phyloP scores from a whole-genome alignment of 2,113 vertebrate genomes.

The Phyllostomus hastatus region DNA sequence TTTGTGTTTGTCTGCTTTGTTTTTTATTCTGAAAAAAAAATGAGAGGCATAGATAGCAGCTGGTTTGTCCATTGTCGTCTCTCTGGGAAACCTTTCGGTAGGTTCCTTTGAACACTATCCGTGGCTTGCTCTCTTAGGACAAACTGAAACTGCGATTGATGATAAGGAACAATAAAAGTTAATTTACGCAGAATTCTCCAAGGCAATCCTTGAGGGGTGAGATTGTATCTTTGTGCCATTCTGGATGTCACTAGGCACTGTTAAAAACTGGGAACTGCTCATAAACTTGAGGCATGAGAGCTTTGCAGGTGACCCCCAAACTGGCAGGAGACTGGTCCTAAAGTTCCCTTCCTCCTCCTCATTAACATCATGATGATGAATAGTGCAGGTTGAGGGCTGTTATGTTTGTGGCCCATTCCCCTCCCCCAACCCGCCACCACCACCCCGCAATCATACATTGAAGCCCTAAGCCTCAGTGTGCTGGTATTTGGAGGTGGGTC shows the following conservation, averaged over 20 bases:
- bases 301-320: background rate
- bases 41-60: background rate
- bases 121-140: constrained; percentile 9
- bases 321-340: background rate
- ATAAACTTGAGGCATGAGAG: background rate
- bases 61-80: constrained; percentile 27
- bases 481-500: background rate
- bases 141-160: constrained; percentile 16
- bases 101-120: constrained; percentile 18
- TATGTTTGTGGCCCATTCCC: background rate
- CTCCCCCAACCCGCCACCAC: no score
- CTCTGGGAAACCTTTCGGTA: background rate
- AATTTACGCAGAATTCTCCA: constrained; percentile 1
- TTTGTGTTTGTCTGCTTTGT: background rate
- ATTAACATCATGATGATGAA: background rate
- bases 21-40: constrained; percentile 17
- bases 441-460: background rate
- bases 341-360: background rate
- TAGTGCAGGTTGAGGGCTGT: background rate
- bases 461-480: background rate
- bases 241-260: background rate
- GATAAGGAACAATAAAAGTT: constrained; percentile 40
- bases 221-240: background rate
- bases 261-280: background rate
- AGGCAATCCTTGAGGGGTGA: background rate